Evolutionary conservation across 2,113 vertebrate species (phyloP).

Genomic region (Tragelaphus strepsiceros): DNA sequence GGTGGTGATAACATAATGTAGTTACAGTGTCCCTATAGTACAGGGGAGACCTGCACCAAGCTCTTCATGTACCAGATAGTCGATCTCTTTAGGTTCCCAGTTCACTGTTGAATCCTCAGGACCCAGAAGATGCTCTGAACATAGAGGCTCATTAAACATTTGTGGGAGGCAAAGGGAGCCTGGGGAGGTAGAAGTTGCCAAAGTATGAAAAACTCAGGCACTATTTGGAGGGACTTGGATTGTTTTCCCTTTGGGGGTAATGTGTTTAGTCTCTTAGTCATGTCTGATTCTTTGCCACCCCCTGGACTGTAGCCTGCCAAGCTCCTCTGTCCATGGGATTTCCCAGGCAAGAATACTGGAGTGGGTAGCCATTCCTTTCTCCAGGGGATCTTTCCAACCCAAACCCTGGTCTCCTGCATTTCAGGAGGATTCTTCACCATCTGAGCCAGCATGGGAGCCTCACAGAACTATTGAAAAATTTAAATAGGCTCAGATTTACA

Average conservation of each 20-base stretch:
- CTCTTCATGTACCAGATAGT: background rate
- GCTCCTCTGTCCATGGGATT: background rate
- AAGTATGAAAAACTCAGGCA: background rate
- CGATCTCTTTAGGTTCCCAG: background rate
- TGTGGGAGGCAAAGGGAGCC: background rate
- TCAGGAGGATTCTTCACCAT: background rate
- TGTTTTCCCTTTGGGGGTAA: background rate
- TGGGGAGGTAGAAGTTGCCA: background rate
- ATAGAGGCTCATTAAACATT: background rate
- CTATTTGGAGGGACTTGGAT: background rate
- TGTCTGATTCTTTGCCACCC: background rate
- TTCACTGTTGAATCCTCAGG: background rate
- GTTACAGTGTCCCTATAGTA: background rate
- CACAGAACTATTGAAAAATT: background rate
- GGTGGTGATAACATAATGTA: background rate
- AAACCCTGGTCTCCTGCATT: background rate
- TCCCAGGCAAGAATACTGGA: background rate
- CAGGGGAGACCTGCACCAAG: background rate
- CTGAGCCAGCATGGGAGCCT: background rate
- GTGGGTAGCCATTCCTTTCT: background rate
- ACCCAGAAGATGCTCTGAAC: background rate
- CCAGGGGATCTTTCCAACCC: background rate
- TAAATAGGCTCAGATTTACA: background rate
- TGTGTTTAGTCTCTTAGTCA: background rate
- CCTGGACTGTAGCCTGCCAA: background rate